Percentiles rank a stretch among this genome's conserved stretches.
phyloP scores from a whole-genome alignment of 2,113 vertebrate genomes.

The Pygoscelis antarcticus region DNA sequence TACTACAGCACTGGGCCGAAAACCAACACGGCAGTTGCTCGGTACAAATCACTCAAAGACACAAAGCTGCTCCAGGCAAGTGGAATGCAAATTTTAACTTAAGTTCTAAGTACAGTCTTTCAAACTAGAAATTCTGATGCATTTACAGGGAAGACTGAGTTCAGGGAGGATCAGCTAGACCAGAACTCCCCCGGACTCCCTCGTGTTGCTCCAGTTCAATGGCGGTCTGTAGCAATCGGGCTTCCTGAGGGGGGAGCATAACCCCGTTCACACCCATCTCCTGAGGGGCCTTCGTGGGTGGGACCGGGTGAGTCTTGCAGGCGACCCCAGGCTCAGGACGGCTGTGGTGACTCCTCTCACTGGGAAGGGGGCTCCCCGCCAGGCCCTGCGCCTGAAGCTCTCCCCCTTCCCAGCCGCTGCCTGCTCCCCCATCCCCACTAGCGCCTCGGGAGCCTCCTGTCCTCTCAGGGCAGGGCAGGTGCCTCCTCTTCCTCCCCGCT shows the following conservation, averaged over 20 bases:
- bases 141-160: not conserved
- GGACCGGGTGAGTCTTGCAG: not conserved
- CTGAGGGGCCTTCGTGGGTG: not conserved
- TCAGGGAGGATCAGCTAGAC: fast-evolving
- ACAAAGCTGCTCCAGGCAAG: not conserved
- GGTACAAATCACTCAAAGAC: not conserved
- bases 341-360: fast-evolving
- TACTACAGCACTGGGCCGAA: not conserved
- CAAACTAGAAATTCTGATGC: not conserved
- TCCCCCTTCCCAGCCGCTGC: not conserved
- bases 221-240: fast-evolving
- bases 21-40: fast-evolving
- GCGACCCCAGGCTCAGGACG: too few relatives aligned
- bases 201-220: not conserved
- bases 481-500: not conserved
- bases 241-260: not conserved
- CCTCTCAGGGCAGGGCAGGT: not conserved
- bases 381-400: not conserved
- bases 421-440: not conserved
- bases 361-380: not conserved
- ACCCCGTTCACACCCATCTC: not conserved
- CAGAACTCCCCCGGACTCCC: fast-evolving
- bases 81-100: fast-evolving
- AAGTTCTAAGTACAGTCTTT: not conserved
- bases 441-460: not conserved